Conservation (phyloP, 2,797 vertebrate species). For the Hapalemur alaotrensis region DNA sequence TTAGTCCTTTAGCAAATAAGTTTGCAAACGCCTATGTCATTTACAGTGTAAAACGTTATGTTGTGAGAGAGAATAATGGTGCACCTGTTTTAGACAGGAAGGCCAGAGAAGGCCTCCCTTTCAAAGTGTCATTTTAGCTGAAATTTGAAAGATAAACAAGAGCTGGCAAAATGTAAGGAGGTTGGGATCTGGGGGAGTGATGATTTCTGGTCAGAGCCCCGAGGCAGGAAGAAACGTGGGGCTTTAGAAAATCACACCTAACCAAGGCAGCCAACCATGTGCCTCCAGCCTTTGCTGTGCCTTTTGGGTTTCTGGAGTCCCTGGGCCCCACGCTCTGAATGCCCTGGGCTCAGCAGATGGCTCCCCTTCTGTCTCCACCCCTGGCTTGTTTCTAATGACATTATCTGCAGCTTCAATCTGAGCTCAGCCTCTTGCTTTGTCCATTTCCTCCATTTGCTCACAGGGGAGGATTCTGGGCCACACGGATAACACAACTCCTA, state of each 20-base stretch:
- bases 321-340: background rate
- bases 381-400: background rate
- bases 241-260: background rate
- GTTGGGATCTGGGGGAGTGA: background rate
- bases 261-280: slow-evolving; percentile 1
- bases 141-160: background rate
- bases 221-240: background rate
- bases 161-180: background rate
- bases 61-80: background rate
- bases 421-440: slow-evolving; percentile 42
- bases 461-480: slow-evolving; percentile 10
- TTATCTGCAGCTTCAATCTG: background rate
- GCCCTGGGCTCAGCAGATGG: slow-evolving; percentile 57
- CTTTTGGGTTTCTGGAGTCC: background rate
- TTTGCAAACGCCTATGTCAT: background rate
- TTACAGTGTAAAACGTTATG: background rate
- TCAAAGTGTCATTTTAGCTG: background rate
- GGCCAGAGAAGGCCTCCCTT: background rate
- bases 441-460: slow-evolving; percentile 43
- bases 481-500: background rate
- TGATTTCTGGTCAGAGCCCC: background rate
- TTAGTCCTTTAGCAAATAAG: background rate
- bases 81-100: background rate
- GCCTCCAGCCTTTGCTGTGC: background rate
- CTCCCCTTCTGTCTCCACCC: slow-evolving; percentile 10